A percentile compares a stretch with the other conserved stretches of the same genome.
phyloP scores from a whole-genome alignment of 2,113 vertebrate genomes.

The Sminthopsis crassicaudata region DNA sequence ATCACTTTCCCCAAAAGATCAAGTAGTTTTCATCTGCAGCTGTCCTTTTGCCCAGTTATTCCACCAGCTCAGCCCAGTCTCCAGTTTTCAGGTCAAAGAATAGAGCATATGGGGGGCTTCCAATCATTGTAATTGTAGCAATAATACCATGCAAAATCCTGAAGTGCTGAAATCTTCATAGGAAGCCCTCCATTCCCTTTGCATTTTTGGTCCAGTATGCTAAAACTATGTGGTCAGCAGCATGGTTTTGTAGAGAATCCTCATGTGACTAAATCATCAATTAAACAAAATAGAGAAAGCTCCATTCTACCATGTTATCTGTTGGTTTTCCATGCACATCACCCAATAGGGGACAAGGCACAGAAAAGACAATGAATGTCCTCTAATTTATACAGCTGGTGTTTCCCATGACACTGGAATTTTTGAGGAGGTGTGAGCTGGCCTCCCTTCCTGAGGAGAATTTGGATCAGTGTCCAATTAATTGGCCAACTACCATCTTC shows the following conservation, averaged over 20 bases:
- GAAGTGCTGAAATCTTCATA: neutral
- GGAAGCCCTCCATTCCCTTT: neutral
- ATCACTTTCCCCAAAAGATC: neutral
- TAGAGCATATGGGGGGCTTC: constrained; percentile 18
- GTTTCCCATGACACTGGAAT: neutral
- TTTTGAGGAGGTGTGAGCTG: neutral
- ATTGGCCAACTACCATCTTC: neutral
- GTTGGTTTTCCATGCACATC: neutral
- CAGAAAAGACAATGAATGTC: neutral
- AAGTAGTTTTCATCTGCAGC: neutral
- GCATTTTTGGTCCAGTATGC: neutral
- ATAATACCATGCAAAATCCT: neutral
- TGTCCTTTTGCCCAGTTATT: neutral
- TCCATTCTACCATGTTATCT: neutral
- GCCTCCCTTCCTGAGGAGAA: neutral
- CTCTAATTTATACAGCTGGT: neutral
- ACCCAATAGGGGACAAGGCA: neutral
- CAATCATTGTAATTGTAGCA: constrained; percentile 12
- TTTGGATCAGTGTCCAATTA: neutral
- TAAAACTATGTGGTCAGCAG: neutral
- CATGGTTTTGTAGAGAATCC: constrained; percentile 4
- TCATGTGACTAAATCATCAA: constrained; percentile 18
- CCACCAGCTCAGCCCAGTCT: neutral
- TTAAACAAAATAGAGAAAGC: constrained; percentile 27
- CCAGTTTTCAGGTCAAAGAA: neutral